Evolutionary conservation across 2,797 vertebrate species (phyloP), one percentile per base, ranked within the genome.

Genomic region (Rhabdomys pumilio): DNA sequence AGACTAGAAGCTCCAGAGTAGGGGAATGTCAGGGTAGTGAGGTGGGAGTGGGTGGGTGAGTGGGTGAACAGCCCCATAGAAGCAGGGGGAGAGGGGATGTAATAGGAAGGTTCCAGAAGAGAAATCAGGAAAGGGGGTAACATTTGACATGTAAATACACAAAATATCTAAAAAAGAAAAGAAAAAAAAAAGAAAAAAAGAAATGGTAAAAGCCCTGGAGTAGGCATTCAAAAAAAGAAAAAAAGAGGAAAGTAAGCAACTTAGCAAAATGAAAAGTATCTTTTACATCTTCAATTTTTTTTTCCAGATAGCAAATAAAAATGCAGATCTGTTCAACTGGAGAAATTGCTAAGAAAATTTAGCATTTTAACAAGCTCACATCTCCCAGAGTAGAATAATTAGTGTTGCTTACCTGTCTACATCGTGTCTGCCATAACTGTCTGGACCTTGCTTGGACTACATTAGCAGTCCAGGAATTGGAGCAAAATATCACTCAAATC

Each of bases 261-360:
- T 91, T n/a, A 82, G 53, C 34, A 93, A 90, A 94, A 67, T 12
- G 79, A 79, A 26, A 86, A 92, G 61, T 77, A 67, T 89, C 47
- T 47, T 55, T 84, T 20, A 91, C 94, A 86, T 3, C 19, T 93
- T 88, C 63, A 29, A 22, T 65, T 84, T 83, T 89, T 90, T 81
- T 69, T 38, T 24, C 15, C 38, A 94, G 85, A 92, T 94, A 91
- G 44, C 73, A 95, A 96, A 89, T 96, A 89, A 91, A 97, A 95
- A 95, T 80, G 90, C 69, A 95, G 92, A 88, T 84, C 0, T 2
- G 13, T 65, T 92, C 85, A 89, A 90, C 15, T 44, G 63, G 67
- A 82, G 65, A 73, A 85, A 26, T 41, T 87, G 59, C 57, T 81
- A 89, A 96, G 59, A 65, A 82, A 97, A 94, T n/a, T 85, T 91